These are phyloP conservation scores for Catonia carolina DNA, from an alignment of 2,888 invertebrate genomes.

Conservation along the genomic window DNA sequence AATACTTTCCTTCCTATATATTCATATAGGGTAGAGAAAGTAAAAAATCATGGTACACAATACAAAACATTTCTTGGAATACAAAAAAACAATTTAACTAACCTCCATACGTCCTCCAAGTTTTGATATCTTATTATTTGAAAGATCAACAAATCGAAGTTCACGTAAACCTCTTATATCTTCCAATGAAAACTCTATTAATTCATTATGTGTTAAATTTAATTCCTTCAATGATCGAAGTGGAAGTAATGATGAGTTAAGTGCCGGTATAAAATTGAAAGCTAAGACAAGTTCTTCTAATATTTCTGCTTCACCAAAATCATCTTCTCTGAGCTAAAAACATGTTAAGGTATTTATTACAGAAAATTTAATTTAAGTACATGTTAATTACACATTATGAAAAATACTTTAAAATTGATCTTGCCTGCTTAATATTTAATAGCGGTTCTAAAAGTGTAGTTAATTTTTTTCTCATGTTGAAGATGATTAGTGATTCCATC, in stretches of 20 bases:
- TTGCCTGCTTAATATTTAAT: too few species aligned
- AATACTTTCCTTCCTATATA: too few species aligned
- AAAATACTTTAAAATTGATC: too few species aligned
- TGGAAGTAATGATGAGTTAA: constrained; percentile 66
- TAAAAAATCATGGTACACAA: too few species aligned
- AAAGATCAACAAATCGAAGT: constrained; percentile 66
- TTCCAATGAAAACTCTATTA: constrained; percentile 71
- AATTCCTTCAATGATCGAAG: constrained; percentile 59
- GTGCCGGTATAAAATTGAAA: constrained; percentile 60
- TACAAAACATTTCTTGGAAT: too few species aligned
- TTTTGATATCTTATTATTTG: constrained; percentile 63
- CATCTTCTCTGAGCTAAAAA: constrained; percentile 61
- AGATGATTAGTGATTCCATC: too few species aligned
- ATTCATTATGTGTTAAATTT: constrained; percentile 68
- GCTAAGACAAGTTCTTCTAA: constrained; percentile 65
- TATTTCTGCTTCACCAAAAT: constrained; percentile 63
- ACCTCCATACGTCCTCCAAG: constrained; percentile 61
- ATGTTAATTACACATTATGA: too few species aligned
- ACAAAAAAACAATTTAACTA: too few species aligned
- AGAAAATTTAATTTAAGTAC: too few species aligned
- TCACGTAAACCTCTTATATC: constrained; percentile 67
- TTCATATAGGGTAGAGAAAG: too few species aligned
- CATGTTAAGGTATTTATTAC: neutral
- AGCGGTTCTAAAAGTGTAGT: too few species aligned
- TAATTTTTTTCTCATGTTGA: too few species aligned